Percentiles rank a stretch among this genome's conserved stretches.
Evolutionary conservation across 2,797 vertebrate genomes (phyloP).

Genomic region (Microctenopoma lineatum): DNA sequence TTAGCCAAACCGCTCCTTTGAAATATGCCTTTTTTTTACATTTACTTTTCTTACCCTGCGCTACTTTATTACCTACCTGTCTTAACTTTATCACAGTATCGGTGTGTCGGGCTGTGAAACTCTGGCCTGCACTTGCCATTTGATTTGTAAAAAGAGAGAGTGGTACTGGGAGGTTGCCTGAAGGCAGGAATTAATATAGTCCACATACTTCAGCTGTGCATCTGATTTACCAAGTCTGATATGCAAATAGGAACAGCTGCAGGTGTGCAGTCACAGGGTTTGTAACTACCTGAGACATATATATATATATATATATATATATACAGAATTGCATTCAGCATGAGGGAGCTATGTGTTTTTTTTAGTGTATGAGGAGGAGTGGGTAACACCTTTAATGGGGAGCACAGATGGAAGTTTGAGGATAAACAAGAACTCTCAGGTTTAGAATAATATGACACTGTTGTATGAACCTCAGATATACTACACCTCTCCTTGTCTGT

Average conservation of each 20-base stretch:
- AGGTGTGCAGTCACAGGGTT: conserved; percentile 29
- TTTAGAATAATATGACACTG: neutral
- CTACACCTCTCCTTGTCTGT: neutral
- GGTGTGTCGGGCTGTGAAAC: neutral
- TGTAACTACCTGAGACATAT: conserved; percentile 33
- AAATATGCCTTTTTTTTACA: no score
- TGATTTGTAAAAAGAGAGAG: conserved; percentile 30
- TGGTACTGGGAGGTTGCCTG: conserved; percentile 37
- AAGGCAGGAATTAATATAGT: conserved; percentile 51
- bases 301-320: neutral
- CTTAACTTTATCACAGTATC: neutral
- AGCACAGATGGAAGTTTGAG: conserved; percentile 1
- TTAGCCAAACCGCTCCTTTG: no score
- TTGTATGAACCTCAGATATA: neutral
- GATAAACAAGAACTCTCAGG: neutral
- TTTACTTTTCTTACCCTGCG: no score
- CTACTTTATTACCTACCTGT: neutral
- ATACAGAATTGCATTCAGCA: no score
- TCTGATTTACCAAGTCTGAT: conserved; percentile 47
- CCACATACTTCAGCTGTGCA: conserved; percentile 40
- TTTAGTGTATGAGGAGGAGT: no score
- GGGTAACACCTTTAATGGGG: neutral
- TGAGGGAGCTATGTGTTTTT: no score
- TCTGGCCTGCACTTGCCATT: conserved; percentile 10
- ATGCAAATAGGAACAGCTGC: conserved; percentile 51